Conservation (phyloP, 2,888 invertebrate species). For the Electrophaes corylata region DNA sequence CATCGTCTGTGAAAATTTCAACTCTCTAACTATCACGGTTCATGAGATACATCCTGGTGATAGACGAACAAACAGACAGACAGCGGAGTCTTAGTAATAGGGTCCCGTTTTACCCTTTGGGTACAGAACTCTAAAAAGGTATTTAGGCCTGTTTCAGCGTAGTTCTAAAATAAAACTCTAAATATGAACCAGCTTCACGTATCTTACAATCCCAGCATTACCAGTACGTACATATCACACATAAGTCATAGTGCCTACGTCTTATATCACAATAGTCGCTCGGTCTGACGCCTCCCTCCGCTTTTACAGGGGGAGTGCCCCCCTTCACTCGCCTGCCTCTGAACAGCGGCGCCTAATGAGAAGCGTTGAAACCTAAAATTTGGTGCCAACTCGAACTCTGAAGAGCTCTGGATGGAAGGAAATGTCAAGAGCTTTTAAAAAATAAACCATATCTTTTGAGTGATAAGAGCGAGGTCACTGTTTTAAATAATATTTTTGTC, state of each 20-base stretch:
- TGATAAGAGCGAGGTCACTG: constrained; percentile 43
- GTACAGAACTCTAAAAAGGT: no score
- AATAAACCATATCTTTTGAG: constrained; percentile 44
- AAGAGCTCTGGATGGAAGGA: constrained; percentile 63
- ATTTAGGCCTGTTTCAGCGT: no score
- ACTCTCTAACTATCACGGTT: no score
- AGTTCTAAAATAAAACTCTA: background rate
- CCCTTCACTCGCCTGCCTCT: constrained; percentile 39
- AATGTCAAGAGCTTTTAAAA: constrained; percentile 36
- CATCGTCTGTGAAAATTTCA: no score
- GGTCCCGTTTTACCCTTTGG: no score
- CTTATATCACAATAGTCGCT: constrained; percentile 66
- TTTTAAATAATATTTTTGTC: constrained; percentile 44
- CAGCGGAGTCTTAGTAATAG: no score
- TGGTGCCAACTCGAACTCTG: constrained; percentile 80
- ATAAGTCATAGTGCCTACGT: constrained; percentile 58
- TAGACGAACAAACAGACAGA: no score
- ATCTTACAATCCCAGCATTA: constrained; percentile 15
- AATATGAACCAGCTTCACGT: background rate
- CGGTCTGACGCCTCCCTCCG: constrained; percentile 48
- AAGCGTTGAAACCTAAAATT: constrained; percentile 80
- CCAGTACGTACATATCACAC: constrained; percentile 44
- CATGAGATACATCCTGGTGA: no score
- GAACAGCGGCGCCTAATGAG: constrained; percentile 76
- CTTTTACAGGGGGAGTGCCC: constrained; percentile 29